phyloP scores from a whole-genome alignment of 2,113 vertebrate species.

The Charadrius vociferus region DNA sequence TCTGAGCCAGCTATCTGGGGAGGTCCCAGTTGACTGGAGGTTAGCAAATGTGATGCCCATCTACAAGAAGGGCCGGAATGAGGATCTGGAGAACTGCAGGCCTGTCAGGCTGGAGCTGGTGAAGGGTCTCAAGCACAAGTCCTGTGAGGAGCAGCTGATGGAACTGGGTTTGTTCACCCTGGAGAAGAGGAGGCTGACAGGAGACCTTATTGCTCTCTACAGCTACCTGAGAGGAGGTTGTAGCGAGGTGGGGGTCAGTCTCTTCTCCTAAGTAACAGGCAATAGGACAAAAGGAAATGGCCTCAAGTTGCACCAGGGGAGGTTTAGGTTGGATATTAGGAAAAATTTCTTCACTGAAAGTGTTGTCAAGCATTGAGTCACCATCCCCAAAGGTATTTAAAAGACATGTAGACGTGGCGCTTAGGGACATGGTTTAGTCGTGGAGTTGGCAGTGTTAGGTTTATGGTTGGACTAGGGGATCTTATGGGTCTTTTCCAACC shows the following conservation, averaged over 20 bases:
- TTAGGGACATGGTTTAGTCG: not conserved
- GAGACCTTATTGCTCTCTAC: too few relatives aligned
- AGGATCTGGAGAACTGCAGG: too few relatives aligned
- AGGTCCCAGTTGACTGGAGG: not conserved
- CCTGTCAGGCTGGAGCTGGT: not conserved
- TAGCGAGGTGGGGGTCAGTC: not conserved
- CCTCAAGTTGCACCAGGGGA: not conserved
- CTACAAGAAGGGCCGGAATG: not conserved
- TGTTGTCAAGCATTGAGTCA: not conserved
- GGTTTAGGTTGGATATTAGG: not conserved
- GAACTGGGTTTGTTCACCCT: not conserved
- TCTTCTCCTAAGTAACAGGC: not conserved
- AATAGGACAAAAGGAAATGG: not conserved
- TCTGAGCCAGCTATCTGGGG: not conserved
- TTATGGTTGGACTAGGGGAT: not conserved
- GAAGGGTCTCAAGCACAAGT: not conserved
- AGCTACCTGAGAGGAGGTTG: not conserved
- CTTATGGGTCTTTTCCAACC: not conserved
- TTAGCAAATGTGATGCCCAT: not conserved
- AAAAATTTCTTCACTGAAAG: not conserved
- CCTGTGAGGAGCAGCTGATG: not conserved
- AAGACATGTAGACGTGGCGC: accelerated
- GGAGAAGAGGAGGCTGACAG: not conserved
- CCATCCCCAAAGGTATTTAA: not conserved
- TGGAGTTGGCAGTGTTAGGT: not conserved